Evolutionary conservation across 2,888 invertebrate species (phyloP), one percentile per base, ranked within the genome.

Genomic region (Drosophila diplacantha): DNA sequence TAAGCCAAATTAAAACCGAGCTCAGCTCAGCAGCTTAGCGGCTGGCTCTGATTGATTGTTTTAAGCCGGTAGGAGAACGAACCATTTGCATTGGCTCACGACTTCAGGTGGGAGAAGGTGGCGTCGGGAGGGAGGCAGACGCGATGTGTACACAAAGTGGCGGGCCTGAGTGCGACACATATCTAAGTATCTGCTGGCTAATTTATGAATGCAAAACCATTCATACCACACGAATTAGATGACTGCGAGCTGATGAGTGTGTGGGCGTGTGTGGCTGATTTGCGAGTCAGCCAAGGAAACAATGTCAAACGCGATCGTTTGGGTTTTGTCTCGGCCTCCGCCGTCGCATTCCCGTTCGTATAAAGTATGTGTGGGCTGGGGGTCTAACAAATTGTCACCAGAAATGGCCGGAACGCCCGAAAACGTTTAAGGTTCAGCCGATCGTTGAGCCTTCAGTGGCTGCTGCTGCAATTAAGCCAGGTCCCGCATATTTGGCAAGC

Each of bases 121-220:
- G 16, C 24, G 11, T 11, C 26, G 8, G 49, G 14, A 9, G 39
- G 39, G 39, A 41, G 24, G 22, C 39, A 39, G 22, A 41, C 39
- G 39, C 39, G 39, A 44, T 26, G 26, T 35, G 35, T 35, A 35
- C 35, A 49, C 46, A 39, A 38, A 32, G 24, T 39, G 53, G 29
- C 64, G 44, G 29, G 44, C 18, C 43, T 8, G 18, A 75, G 65
- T 72, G 72, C 63, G 72, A 70, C 69, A 79, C 54, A 70, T 61
- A 61, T 65, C 59, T 50, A 61, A 64, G 78, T 69, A 71, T 66
- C 54, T 66, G 59, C 32, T 47, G 61, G 69, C 69, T 75, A 81
- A 81, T 81, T 81, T 82, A 81, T 81, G 75, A 82, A 81, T 76
- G 81, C 82, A 76, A 78, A 70, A 69, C 60, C 80, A 81, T 82